phyloP scores from a whole-genome alignment of 2,113 vertebrate species.

The Centropus unirufus region DNA sequence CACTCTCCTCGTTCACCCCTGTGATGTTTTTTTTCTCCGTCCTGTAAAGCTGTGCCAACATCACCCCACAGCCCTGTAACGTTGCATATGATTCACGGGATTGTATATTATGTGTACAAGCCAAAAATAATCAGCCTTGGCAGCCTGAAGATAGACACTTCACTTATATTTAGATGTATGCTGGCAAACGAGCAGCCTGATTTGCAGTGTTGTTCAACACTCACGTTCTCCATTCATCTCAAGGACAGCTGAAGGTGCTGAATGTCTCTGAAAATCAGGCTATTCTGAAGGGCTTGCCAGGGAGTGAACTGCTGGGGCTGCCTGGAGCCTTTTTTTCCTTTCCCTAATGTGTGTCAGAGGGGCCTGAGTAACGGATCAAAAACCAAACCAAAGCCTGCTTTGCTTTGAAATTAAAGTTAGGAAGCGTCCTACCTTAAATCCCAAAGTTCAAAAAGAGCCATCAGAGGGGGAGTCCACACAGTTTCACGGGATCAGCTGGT shows the following conservation, averaged over 20 bases:
- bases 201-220: conserved; percentile 52
- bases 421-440: neutral
- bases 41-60: neutral
- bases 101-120: conserved; percentile 45
- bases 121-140: conserved; percentile 65
- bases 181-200: conserved; percentile 49
- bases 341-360: neutral
- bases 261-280: conserved; percentile 36
- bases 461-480: fast-evolving
- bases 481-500: fast-evolving
- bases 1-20: neutral
- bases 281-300: conserved; percentile 50
- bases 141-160: conserved; percentile 61
- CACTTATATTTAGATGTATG: conserved; percentile 61
- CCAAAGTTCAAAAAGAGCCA: fast-evolving
- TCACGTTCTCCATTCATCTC: conserved; percentile 55
- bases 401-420: neutral
- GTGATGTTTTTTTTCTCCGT: neutral
- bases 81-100: conserved; percentile 32
- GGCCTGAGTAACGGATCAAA: neutral
- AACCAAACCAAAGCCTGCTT: neutral
- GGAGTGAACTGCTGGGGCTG: neutral
- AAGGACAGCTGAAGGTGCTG: conserved; percentile 66
- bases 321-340: neutral
- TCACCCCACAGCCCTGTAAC: neutral